Percentiles rank a stretch among this genome's conserved stretches.
These are phyloP conservation scores for Clarias magur DNA, from an alignment of 2,113 vertebrate species.

Conservation along the genomic window DNA sequence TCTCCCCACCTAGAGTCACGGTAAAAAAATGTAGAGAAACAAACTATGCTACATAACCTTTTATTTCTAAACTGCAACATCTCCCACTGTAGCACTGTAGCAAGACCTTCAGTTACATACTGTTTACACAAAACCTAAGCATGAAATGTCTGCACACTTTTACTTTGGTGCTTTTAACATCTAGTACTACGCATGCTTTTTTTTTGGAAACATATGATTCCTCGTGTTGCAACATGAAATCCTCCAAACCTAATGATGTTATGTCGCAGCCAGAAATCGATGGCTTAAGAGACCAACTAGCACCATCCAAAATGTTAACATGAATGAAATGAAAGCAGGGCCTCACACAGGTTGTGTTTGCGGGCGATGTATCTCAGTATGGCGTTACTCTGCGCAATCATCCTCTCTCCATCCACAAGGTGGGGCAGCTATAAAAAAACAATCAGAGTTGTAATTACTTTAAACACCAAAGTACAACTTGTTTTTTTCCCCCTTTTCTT, in stretches of 20 bases:
- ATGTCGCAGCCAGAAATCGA: background rate
- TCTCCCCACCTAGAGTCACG: slow-evolving; percentile 77
- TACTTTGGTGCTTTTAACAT: background rate
- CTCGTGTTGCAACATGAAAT: background rate
- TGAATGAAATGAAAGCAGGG: background rate
- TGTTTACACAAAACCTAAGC: too few relatives aligned
- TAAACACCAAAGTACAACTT: background rate
- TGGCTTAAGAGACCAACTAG: background rate
- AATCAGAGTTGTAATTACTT: too few relatives aligned
- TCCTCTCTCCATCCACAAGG: slow-evolving; percentile 80
- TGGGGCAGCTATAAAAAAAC: slow-evolving; percentile 78
- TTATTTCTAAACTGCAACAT: too few relatives aligned
- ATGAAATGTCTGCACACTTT: too few relatives aligned
- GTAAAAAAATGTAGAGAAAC: background rate
- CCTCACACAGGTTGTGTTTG: slow-evolving; percentile 86
- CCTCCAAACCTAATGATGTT: background rate
- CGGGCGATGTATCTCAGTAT: slow-evolving; percentile 90
- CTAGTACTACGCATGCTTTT: background rate
- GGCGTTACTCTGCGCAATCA: slow-evolving; percentile 87
- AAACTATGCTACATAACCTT: background rate
- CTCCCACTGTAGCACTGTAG: too few relatives aligned
- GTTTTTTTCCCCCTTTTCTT: background rate
- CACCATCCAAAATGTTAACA: background rate
- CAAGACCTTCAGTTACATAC: too few relatives aligned
- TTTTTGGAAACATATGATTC: too few relatives aligned